Conservation (phyloP, 2,113 vertebrate genomes). For the Scalopus aquaticus region DNA sequence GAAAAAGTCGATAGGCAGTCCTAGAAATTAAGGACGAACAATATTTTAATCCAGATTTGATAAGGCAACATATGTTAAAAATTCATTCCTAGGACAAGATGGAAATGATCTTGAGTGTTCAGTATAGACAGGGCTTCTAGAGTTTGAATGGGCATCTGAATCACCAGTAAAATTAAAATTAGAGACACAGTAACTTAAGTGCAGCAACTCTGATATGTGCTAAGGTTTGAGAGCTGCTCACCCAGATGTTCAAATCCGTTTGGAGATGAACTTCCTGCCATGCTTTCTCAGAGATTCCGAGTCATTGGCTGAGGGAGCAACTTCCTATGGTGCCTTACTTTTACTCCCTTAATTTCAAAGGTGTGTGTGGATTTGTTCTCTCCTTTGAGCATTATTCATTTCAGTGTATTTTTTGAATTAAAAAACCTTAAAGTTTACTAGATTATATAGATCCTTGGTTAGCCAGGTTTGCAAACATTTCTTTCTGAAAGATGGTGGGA, state of each 20-base stretch:
- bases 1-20: background rate
- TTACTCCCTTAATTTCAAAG: background rate
- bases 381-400: background rate
- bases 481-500: background rate
- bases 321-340: background rate
- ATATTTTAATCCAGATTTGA: background rate
- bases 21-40: background rate
- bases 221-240: background rate
- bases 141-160: background rate
- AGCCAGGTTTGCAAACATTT: background rate
- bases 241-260: background rate
- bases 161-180: background rate
- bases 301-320: background rate
- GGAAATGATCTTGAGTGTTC: background rate
- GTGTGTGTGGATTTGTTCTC: background rate
- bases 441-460: background rate
- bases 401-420: background rate
- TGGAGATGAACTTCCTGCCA: background rate
- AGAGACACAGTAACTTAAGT: background rate
- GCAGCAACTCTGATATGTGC: background rate
- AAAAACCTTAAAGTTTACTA: background rate
- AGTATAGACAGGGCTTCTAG: background rate
- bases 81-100: background rate
- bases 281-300: background rate
- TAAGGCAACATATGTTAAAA: background rate